Conservation (phyloP, 2,797 vertebrate genomes). For the Ceyx erithaca region DNA sequence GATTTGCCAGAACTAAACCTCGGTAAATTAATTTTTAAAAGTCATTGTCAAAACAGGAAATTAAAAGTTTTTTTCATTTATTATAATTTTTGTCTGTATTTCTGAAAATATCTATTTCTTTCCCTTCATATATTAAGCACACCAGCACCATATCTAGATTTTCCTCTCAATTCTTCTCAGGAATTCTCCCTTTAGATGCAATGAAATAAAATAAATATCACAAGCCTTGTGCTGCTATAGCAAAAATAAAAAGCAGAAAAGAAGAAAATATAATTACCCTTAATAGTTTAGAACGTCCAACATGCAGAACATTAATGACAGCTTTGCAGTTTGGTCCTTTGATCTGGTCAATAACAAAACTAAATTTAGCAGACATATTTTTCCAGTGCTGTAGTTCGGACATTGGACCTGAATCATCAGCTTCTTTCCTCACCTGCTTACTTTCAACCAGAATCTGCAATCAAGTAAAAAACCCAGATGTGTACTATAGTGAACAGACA, state of each 20-base stretch:
- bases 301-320: slow-evolving; percentile 81
- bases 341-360: slow-evolving; percentile 85
- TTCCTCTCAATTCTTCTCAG: neutral
- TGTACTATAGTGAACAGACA: neutral
- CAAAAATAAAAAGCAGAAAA: neutral
- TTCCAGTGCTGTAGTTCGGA: slow-evolving; percentile 87
- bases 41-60: neutral
- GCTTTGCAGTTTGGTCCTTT: slow-evolving; percentile 81
- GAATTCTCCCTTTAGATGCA: neutral
- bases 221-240: neutral
- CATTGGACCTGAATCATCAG: slow-evolving; percentile 81
- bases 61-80: neutral
- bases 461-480: neutral
- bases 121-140: neutral
- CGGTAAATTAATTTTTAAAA: neutral
- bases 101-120: neutral
- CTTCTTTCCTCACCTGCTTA: slow-evolving; percentile 81
- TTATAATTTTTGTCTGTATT: neutral
- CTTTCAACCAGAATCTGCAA: slow-evolving; percentile 83
- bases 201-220: neutral
- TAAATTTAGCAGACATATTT: slow-evolving; percentile 80
- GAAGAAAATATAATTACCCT: slow-evolving; percentile 72
- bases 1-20: neutral
- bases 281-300: slow-evolving; percentile 80
- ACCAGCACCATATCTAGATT: neutral